Conservation (phyloP, 2,113 vertebrate genomes). For the Zapus hudsonius region DNA sequence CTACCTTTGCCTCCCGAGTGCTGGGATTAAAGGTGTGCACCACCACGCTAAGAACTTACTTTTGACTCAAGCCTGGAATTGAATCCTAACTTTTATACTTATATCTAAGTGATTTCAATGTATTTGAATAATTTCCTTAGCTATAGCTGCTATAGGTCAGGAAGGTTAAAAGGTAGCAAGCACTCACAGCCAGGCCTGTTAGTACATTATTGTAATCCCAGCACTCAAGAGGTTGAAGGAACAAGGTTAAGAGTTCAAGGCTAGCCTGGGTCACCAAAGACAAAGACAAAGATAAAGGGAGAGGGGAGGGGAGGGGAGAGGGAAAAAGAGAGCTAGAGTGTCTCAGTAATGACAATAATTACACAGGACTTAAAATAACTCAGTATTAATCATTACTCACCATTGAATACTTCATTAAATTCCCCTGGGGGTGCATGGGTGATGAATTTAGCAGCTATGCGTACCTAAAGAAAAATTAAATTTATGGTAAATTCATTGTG, state of each 20-base stretch:
- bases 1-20: too few relatives aligned
- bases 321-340: neutral
- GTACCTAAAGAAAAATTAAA: constrained; percentile 87
- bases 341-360: neutral
- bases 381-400: constrained; percentile 84
- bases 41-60: constrained; percentile 10
- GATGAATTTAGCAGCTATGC: constrained; percentile 95
- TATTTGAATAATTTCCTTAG: constrained; percentile 47
- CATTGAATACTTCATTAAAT: constrained; percentile 98
- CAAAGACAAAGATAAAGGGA: neutral
- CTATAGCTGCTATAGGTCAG: neutral
- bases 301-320: neutral
- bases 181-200: neutral
- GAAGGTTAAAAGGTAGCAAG: constrained; percentile 14
- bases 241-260: neutral
- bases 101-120: constrained; percentile 44
- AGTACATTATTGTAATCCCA: neutral
- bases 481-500: neutral
- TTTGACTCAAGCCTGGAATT: constrained; percentile 36
- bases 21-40: too few relatives aligned
- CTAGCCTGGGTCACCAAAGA: neutral
- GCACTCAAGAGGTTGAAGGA: neutral
- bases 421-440: constrained; percentile 96
- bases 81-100: constrained; percentile 43
- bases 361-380: constrained; percentile 23